phyloP scores from a whole-genome alignment of 2,797 vertebrate species.

The Tamandua tetradactyla region DNA sequence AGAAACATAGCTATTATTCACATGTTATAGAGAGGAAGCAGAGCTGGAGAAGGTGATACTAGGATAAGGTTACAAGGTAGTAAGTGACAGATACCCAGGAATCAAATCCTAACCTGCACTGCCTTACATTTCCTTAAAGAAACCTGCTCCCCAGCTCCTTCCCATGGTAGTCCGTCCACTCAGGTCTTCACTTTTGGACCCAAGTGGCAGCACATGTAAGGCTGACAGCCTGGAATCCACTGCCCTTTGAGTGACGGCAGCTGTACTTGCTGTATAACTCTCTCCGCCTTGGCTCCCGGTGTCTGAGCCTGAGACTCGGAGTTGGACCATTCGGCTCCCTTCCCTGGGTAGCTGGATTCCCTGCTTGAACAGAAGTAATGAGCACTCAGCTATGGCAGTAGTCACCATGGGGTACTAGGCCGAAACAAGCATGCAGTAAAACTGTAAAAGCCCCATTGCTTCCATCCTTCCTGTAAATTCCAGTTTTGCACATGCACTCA shows the following conservation, averaged over 20 bases:
- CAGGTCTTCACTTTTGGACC: background rate
- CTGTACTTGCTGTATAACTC: background rate
- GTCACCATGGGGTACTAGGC: background rate
- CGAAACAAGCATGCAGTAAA: background rate
- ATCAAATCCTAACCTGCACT: background rate
- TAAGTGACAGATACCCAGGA: background rate
- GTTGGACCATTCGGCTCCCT: background rate
- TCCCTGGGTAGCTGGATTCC: background rate
- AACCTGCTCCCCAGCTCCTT: no score
- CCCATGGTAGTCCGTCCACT: background rate
- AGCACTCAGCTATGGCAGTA: background rate
- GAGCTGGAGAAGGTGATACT: background rate
- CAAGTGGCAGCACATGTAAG: background rate
- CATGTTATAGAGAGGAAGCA: background rate
- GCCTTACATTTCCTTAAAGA: background rate
- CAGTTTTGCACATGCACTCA: no score
- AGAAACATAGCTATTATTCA: background rate
- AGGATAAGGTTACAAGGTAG: background rate
- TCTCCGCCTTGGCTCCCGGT: no score
- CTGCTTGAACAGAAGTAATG: background rate
- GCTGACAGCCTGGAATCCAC: background rate
- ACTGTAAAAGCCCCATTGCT: background rate
- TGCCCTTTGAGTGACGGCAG: background rate
- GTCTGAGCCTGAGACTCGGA: background rate
- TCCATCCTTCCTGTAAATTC: no score